Conservation (phyloP, 2,113 vertebrate species). For the Eublepharis macularius region DNA sequence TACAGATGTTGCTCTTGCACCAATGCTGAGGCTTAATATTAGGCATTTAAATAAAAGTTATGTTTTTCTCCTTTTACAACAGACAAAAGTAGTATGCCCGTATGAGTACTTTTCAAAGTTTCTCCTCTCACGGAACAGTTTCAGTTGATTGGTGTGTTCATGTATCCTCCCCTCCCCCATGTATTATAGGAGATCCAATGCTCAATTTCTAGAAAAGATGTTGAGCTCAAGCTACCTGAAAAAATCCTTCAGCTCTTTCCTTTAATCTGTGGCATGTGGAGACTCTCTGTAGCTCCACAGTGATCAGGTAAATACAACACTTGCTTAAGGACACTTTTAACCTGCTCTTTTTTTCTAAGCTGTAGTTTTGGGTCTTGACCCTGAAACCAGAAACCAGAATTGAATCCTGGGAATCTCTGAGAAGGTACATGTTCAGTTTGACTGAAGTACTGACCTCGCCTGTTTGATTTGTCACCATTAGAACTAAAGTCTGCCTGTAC, state of each 20-base stretch:
- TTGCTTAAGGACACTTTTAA: background rate
- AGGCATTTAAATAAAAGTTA: background rate
- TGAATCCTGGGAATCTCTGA: background rate
- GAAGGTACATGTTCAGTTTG: background rate
- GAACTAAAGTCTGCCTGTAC: background rate
- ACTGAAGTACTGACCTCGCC: no score
- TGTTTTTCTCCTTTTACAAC: no score
- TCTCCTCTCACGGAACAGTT: no score
- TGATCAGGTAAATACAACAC: background rate
- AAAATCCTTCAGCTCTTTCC: background rate
- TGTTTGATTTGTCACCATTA: background rate
- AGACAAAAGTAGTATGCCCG: no score
- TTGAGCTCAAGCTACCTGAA: background rate
- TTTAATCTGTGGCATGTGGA: background rate
- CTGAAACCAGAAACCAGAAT: background rate
- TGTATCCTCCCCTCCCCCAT: background rate
- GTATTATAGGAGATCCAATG: background rate
- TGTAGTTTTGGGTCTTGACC: background rate
- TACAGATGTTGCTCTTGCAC: background rate
- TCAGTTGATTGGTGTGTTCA: background rate
- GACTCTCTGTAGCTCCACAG: no score
- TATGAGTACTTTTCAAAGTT: no score
- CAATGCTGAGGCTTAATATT: background rate
- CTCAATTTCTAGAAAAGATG: background rate
- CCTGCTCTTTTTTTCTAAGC: background rate